Evolutionary conservation across 2,797 vertebrate genomes (phyloP).

Genomic region (Sebastes miniatus): DNA sequence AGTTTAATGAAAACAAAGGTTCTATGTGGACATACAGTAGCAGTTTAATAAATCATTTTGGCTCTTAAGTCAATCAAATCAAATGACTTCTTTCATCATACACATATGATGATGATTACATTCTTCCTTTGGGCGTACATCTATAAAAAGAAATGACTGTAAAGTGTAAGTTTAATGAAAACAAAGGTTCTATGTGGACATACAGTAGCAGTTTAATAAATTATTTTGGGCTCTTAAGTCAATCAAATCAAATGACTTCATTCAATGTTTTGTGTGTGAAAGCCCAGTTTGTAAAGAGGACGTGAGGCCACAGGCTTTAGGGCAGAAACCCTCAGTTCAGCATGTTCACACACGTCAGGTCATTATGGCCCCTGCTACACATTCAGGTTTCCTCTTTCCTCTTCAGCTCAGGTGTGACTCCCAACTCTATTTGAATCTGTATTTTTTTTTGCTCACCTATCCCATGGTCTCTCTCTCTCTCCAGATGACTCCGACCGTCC

Average conservation of each 20-base stretch:
- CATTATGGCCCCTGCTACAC: background rate
- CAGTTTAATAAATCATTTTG: background rate
- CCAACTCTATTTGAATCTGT: background rate
- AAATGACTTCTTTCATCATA: no score
- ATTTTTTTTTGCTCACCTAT: background rate
- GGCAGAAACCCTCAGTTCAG: slow-evolving; percentile 11
- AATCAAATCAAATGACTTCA: background rate
- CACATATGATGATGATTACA: background rate
- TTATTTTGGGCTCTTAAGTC: background rate
- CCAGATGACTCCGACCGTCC: slow-evolving; percentile 72
- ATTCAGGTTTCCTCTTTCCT: slow-evolving; percentile 18
- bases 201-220: no score
- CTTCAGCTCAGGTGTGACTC: background rate
- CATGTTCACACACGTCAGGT: slow-evolving; percentile 56
- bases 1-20: no score
- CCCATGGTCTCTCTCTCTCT: background rate
- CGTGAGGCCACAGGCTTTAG: background rate
- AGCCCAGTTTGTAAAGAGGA: background rate
- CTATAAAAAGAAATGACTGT: no score
- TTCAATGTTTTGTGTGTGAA: background rate
- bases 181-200: no score
- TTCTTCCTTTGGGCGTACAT: background rate
- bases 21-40: no score
- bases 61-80: background rate
- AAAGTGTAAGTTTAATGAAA: no score